Percentiles rank a stretch among this genome's conserved stretches.
Conservation (phyloP, 37 sponge, comb jelly and placozoan genomes). For the Chondrosia reniformis region DNA sequence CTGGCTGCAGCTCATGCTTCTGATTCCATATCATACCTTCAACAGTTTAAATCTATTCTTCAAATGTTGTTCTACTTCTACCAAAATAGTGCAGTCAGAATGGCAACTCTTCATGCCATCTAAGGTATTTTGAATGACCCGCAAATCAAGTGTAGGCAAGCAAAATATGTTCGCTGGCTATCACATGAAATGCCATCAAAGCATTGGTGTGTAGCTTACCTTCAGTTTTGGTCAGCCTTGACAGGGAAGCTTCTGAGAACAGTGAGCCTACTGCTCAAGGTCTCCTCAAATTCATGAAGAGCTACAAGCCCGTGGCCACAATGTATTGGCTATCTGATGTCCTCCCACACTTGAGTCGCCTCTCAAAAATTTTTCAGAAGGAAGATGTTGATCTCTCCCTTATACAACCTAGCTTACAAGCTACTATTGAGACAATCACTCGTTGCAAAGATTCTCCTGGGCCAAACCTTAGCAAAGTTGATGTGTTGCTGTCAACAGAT, state of each 20-base stretch:
- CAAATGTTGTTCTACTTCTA: conserved; percentile 41
- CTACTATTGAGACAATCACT: conserved; percentile 19
- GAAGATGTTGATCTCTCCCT: conserved; percentile 19
- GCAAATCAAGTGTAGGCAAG: conserved; percentile 26
- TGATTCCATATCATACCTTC: conserved; percentile 34
- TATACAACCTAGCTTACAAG: background rate
- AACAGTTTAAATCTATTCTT: conserved; percentile 28
- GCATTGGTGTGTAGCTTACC: conserved; percentile 31
- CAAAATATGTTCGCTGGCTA: conserved; percentile 49
- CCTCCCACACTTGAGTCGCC: conserved; percentile 22
- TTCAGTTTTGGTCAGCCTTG: conserved; percentile 28
- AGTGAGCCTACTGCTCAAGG: conserved; percentile 31
- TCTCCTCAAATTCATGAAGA: conserved; percentile 19
- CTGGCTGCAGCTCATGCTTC: conserved; percentile 44
- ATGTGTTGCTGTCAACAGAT: conserved; percentile 5
- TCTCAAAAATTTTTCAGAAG: conserved; percentile 24
- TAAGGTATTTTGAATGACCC: conserved; percentile 38
- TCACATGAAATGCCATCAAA: conserved; percentile 42
- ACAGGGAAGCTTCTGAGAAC: conserved; percentile 25
- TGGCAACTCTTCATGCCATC: conserved; percentile 39
- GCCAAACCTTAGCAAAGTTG: conserved; percentile 15
- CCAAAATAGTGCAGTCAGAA: conserved; percentile 40
- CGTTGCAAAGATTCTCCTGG: background rate
- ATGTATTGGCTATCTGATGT: conserved; percentile 1
- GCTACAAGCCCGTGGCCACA: conserved; percentile 26